Percentiles rank a stretch among this genome's conserved stretches.
Conservation (phyloP, 2,888 invertebrate species). For the Agrotis exclamationis region DNA sequence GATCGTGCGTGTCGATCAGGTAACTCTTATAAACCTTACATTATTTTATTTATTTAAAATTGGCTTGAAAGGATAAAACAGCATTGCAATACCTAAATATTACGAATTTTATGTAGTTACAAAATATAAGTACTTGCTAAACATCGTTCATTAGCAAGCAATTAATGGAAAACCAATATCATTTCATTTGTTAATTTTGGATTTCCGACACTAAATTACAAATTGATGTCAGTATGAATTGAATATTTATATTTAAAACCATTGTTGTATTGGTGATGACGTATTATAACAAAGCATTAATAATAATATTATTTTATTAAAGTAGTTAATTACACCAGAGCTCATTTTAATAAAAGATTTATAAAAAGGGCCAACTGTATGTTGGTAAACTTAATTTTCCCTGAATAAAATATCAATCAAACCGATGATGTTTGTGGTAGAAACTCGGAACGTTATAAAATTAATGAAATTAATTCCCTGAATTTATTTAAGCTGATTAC, state of each 20-base stretch:
- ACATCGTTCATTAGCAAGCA: neutral
- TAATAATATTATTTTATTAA: neutral
- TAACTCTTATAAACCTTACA: too few relatives aligned
- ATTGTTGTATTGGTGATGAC: neutral
- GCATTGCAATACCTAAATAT: neutral
- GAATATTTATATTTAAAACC: neutral
- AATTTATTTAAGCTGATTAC: slow-evolving; percentile 17
- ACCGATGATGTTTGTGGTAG: slow-evolving; percentile 10
- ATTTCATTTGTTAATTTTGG: neutral
- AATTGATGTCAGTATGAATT: neutral
- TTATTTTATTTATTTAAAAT: neutral
- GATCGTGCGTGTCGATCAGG: too few relatives aligned
- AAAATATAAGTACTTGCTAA: neutral
- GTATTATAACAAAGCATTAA: neutral
- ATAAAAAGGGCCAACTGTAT: neutral
- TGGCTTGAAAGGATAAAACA: too few relatives aligned
- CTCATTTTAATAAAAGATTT: neutral
- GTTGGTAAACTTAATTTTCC: neutral
- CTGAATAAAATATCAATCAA: slow-evolving; percentile 20
- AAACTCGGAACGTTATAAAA: neutral
- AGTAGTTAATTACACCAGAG: neutral
- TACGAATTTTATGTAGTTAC: too few relatives aligned
- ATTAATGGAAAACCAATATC: neutral
- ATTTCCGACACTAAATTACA: neutral
- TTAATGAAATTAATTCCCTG: slow-evolving; percentile 16